Base-by-base conservation (phyloP, 1,140 invertebrate genomes). In the Sycophaga agraensis region DNA sequence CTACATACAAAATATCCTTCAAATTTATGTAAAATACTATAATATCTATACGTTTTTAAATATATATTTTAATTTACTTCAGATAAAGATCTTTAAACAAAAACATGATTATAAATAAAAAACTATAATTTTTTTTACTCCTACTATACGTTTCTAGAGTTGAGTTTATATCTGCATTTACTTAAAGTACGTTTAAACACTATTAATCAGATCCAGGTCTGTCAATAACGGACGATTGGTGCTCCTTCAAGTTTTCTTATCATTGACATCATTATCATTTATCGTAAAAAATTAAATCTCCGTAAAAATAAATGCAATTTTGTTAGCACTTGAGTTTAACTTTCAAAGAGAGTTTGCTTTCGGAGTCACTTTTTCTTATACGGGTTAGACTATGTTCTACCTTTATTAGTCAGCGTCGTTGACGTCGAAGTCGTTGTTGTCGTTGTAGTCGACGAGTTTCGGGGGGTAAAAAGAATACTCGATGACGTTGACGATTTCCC, bases 311-410 rank as follows among this genome's bases (percentile, higher is more conserved):
- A n/a, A 8, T 58, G 43, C 12, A 39, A 26, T 39, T 48, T 46
- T 22, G 4, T 26, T 17, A 58, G 28, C 22, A 31, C 35, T 37
- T 49, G 22, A 39, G 9, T 58, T 48, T 49, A 35, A 39, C 17
- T n/a, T 49, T 4, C n/a, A n/a, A n/a, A n/a, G n/a, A n/a, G n/a
- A n/a, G n/a, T n/a, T n/a, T n/a, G n/a, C 4, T 34, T 26, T 37
- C 39, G 4, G 8, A 19, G 12, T 45, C 34, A 55, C 51, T 61
- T 28, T n/a, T 55, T 63, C 39, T n/a, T 9, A 34, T 40, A 48
- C 17, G 28, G 68, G 64, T 68, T 74, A 73, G 69, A 73, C 67
- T 75, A 58, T 68, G 66, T 68, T 77, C 69, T 79, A 79, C 77
- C 77, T 79, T 78, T 77, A 70, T n/a, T n/a, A n/a, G n/a, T n/a